Conservation (phyloP, 2,113 vertebrate species). For the Speoplatyrhinus poulsoni region DNA sequence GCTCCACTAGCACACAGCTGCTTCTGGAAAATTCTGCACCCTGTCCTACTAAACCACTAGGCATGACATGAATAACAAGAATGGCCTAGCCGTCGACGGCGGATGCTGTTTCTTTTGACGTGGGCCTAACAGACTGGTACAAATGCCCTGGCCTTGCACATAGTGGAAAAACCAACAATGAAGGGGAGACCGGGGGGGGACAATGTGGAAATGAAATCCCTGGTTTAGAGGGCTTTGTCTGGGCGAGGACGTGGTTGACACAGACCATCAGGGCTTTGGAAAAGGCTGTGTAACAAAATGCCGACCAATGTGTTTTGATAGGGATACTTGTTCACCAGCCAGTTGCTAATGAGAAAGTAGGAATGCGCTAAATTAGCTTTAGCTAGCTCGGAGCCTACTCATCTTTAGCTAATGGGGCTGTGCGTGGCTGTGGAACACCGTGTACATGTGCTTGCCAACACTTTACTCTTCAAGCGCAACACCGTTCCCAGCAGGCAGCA, state of each 20-base stretch:
- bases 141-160: conserved; percentile 71
- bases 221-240: conserved; percentile 70
- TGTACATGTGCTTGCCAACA: conserved; percentile 46
- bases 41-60: conserved; percentile 85
- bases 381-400: conserved; percentile 27
- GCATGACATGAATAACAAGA: conserved; percentile 84
- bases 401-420: conserved; percentile 14
- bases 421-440: conserved; percentile 13
- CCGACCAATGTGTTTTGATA: conserved; percentile 73
- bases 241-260: conserved; percentile 60
- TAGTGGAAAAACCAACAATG: conserved; percentile 73
- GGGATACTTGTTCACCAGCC: conserved; percentile 67
- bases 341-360: conserved; percentile 61
- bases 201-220: conserved; percentile 70
- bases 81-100: conserved; percentile 60
- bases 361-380: conserved; percentile 43
- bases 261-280: conserved; percentile 63
- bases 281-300: conserved; percentile 64
- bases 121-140: conserved; percentile 65
- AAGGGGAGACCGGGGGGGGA: conserved; percentile 57
- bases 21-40: conserved; percentile 95
- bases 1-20: conserved; percentile 88
- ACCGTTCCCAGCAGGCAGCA: conserved; percentile 41
- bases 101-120: conserved; percentile 69
- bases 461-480: conserved; percentile 35